Base-by-base conservation (phyloP, 2,888 invertebrate species). In the Melieria crassipennis region DNA sequence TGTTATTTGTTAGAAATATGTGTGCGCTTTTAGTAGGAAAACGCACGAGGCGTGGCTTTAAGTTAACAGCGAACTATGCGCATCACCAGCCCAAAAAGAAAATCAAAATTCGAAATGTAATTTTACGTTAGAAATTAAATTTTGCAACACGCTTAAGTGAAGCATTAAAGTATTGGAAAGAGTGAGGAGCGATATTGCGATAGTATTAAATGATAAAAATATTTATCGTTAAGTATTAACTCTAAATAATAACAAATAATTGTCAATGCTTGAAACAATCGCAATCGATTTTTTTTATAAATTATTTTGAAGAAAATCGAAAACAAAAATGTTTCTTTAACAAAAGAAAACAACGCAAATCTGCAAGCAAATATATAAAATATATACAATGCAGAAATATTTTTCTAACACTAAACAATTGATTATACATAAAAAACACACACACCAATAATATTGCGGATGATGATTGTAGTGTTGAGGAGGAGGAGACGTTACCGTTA, bases 241-340 rank as follows among this genome's bases (percentile, higher is more conserved):
- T 66, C 48, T n/a, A 76, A 78, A 70, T 73, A 48, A 46, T 7
- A 65, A 69, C 46, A 16, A 7, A 13, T 4, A 30, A 57, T 50
- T 43, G 57, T 69, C 57, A 71, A 75, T 73, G 73, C 70, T 70
- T 72, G 67, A 74, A 75, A 68, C 64, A 78, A 74, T 77, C 71
- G 73, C 65, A 65, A 71, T 70, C 58, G 60, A 68, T 64, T 63
- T 57, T 48, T 65, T 43, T 60, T 50, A 60, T 47, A 43, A 11
- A 48, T 43, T 47, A 47, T 47, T 4, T 5, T 13, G 43, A 56
- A 13, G 30, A 30, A 11, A 30, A 30, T 16, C n/a, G 13, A 42
- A 3, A 65, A 65, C 4, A 11, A 56, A 13, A 46, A 13, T 9
- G 4, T 9, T 43, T 52, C 43, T 45, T 52, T 43, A 11, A 11